Conservation (phyloP, 1,140 invertebrate species). For the Mactra quadrangularis region DNA sequence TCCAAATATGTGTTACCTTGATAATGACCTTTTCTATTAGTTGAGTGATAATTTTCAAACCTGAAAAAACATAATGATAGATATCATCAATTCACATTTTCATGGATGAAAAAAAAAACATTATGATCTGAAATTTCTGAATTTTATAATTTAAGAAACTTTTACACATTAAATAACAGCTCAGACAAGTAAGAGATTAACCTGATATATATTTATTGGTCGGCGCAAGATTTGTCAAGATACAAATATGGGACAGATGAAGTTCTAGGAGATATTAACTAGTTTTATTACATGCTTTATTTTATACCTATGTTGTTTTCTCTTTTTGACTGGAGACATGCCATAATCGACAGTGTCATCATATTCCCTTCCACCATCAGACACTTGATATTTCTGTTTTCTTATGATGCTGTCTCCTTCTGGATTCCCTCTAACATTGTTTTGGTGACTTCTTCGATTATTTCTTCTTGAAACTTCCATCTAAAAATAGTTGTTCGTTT, state of each 20-base stretch:
- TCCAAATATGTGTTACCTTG: conserved; percentile 60
- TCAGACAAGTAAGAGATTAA: too few relatives aligned
- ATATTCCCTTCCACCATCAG: conserved; percentile 58
- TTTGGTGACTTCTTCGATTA: conserved; percentile 56
- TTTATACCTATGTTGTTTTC: conserved; percentile 59
- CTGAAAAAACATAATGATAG: conserved; percentile 11
- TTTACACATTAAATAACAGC: too few relatives aligned
- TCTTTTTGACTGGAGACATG: conserved; percentile 61
- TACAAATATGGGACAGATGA: too few relatives aligned
- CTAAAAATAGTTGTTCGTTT: neutral
- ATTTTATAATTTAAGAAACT: too few relatives aligned
- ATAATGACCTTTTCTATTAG: conserved; percentile 35
- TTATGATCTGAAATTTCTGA: too few relatives aligned
- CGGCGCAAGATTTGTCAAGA: too few relatives aligned
- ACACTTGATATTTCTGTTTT: conserved; percentile 60
- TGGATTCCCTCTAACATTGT: conserved; percentile 73
- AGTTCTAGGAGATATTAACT: too few relatives aligned
- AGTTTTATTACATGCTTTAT: too few relatives aligned
- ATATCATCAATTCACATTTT: too few relatives aligned
- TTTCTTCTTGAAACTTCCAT: conserved; percentile 64
- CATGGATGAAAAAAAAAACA: too few relatives aligned
- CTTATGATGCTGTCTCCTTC: conserved; percentile 77
- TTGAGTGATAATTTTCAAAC: conserved; percentile 30
- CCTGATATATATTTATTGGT: too few relatives aligned
- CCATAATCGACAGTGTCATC: conserved; percentile 62